Percentiles rank a stretch among this genome's conserved stretches.
phyloP scores from a whole-genome alignment of 2,888 invertebrate species.

The Gymnosoma rotundatum region DNA sequence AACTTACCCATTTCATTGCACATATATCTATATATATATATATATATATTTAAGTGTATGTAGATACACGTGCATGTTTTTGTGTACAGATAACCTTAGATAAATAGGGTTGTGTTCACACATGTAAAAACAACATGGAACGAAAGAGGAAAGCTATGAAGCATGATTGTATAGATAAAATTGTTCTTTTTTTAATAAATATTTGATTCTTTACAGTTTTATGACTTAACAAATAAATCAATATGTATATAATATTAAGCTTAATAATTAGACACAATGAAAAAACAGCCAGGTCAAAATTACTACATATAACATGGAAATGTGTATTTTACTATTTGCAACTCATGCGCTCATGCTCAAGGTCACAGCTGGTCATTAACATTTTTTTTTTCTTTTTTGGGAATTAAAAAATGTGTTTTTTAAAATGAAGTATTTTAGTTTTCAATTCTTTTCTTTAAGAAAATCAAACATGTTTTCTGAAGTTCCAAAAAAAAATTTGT shows the following conservation, averaged over 20 bases:
- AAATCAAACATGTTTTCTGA: conserved; percentile 39
- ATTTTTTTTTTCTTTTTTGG: conserved; percentile 5
- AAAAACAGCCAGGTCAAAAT: not conserved
- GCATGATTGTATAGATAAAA: too few relatives aligned
- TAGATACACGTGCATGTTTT: too few relatives aligned
- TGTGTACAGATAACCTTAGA: too few relatives aligned
- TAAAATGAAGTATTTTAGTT: not conserved
- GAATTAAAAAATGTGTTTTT: conserved; percentile 12
- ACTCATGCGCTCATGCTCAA: conserved; percentile 73
- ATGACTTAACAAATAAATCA: conserved; percentile 21
- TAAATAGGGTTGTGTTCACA: too few relatives aligned
- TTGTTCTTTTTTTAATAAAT: too few relatives aligned
- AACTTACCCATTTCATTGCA: too few relatives aligned
- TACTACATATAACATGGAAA: conserved; percentile 1
- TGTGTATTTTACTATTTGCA: conserved; percentile 50
- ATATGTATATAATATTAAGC: not conserved
- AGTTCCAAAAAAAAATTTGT: conserved; percentile 3
- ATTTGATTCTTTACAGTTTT: too few relatives aligned
- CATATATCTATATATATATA: too few relatives aligned
- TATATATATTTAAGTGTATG: too few relatives aligned
- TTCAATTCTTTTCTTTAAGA: not conserved
- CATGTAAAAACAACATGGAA: too few relatives aligned
- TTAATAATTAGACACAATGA: conserved; percentile 3
- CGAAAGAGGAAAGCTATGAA: too few relatives aligned
- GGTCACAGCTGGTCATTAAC: conserved; percentile 71